These are phyloP conservation scores for Illadopsis cleaveri DNA, from an alignment of 2,113 vertebrate genomes.

Conservation along the genomic window DNA sequence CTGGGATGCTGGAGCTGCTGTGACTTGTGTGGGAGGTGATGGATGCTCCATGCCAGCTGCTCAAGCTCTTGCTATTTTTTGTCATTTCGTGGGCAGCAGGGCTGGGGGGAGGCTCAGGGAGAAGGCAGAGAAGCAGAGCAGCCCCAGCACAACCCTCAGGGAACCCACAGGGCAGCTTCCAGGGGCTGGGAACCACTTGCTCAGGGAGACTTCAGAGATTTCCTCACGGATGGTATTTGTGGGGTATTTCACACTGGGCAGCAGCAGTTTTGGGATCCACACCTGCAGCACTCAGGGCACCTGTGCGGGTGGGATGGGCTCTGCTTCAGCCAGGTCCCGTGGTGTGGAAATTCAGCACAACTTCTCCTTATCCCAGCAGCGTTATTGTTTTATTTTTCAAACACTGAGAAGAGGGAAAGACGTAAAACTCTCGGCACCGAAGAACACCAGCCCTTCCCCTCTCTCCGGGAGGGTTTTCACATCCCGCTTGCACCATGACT, in stretches of 20 bases:
- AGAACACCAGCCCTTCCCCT: background rate
- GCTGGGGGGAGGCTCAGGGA: background rate
- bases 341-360: background rate
- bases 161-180: background rate
- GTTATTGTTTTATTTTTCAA: background rate
- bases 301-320: background rate
- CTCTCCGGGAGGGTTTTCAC: background rate
- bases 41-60: slow-evolving; percentile 16
- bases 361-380: background rate
- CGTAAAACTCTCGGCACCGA: background rate
- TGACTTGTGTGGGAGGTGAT: slow-evolving; percentile 11
- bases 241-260: background rate
- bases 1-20: background rate
- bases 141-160: rapidly evolving
- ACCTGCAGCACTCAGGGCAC: rapidly evolving
- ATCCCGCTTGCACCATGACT: background rate
- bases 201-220: rapidly evolving
- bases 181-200: background rate
- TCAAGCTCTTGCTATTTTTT: background rate
- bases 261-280: background rate
- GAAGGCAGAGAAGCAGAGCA: background rate
- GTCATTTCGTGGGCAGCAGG: background rate
- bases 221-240: background rate
- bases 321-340: rapidly evolving
- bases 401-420: background rate